A percentile compares a stretch with the other conserved stretches of the same genome.
These are phyloP conservation scores for Diplosoma virens DNA, from an alignment of 23 tunicate species.

Conservation along the genomic window DNA sequence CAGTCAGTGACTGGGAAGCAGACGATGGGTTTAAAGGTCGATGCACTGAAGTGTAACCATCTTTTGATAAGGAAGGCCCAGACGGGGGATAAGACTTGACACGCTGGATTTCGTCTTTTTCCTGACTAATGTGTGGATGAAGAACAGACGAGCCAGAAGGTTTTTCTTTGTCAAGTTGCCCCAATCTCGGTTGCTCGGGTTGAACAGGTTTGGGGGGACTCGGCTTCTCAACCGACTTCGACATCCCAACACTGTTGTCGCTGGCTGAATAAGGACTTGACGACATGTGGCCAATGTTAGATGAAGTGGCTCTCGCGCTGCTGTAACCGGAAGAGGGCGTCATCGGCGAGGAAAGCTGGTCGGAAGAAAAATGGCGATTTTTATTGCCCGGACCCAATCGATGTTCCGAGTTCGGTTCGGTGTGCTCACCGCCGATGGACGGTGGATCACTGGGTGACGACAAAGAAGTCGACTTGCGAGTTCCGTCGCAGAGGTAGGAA, in stretches of 20 bases:
- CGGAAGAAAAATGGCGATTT: constrained; percentile 14
- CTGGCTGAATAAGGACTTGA: constrained; percentile 48
- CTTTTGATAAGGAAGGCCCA: background rate
- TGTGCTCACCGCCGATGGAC: background rate
- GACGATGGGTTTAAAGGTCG: background rate
- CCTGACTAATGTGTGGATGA: background rate
- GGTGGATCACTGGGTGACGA: background rate
- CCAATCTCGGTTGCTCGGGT: background rate
- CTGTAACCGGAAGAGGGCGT: constrained; percentile 74
- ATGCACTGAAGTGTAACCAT: background rate
- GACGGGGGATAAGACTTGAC: background rate
- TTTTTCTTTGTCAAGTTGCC: background rate
- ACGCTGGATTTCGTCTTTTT: background rate
- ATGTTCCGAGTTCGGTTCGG: background rate
- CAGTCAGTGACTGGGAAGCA: background rate
- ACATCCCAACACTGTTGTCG: constrained; percentile 14
- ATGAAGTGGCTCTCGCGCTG: constrained; percentile 31
- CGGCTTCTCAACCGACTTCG: background rate
- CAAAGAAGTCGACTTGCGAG: background rate
- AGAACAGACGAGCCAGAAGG: background rate
- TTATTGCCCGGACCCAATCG: background rate
- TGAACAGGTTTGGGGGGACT: background rate
- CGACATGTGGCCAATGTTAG: constrained; percentile 17
- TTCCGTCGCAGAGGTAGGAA: background rate
- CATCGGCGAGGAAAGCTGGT: constrained; percentile 40